Evolutionary conservation across 2,113 vertebrate genomes (phyloP).

Genomic region (Oryzias curvinotus): DNA sequence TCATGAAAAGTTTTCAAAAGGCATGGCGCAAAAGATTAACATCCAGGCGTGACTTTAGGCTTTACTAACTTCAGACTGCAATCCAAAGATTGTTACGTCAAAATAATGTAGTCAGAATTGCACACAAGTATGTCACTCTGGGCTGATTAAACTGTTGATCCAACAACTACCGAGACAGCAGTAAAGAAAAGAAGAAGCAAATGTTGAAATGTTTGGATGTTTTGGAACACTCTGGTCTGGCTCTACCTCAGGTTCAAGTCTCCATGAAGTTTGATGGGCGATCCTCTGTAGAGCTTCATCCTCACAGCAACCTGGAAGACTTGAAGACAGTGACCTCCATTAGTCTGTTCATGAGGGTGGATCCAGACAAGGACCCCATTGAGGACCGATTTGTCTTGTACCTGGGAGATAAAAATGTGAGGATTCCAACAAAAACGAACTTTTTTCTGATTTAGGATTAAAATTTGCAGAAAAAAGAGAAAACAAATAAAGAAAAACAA

Average conservation of each 20-base stretch:
- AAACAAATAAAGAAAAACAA: slow-evolving; percentile 12
- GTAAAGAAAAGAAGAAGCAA: background rate
- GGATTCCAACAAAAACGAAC: slow-evolving; percentile 28
- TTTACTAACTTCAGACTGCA: too few relatives aligned
- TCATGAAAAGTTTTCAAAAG: background rate
- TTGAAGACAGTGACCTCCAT: slow-evolving; percentile 92
- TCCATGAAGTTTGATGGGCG: slow-evolving; percentile 95
- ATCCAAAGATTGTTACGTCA: too few relatives aligned
- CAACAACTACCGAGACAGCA: too few relatives aligned
- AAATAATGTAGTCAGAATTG: too few relatives aligned
- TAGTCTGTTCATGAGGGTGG: slow-evolving; percentile 87
- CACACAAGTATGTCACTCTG: too few relatives aligned
- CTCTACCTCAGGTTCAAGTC: slow-evolving; percentile 86
- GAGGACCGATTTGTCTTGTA: slow-evolving; percentile 92
- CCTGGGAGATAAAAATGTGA: slow-evolving; percentile 90
- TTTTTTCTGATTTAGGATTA: slow-evolving; percentile 2
- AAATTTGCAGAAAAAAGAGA: slow-evolving; percentile 3
- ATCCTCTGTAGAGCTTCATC: slow-evolving; percentile 89
- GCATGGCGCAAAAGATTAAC: too few relatives aligned
- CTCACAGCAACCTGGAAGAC: slow-evolving; percentile 85
- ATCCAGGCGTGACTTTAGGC: too few relatives aligned
- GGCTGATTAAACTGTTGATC: too few relatives aligned
- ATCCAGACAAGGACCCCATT: slow-evolving; percentile 76
- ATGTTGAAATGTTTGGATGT: background rate
- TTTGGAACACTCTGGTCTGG: background rate